Evolutionary conservation across 1,140 invertebrate genomes (phyloP).

Genomic region (Brachionus rotundiformis): DNA sequence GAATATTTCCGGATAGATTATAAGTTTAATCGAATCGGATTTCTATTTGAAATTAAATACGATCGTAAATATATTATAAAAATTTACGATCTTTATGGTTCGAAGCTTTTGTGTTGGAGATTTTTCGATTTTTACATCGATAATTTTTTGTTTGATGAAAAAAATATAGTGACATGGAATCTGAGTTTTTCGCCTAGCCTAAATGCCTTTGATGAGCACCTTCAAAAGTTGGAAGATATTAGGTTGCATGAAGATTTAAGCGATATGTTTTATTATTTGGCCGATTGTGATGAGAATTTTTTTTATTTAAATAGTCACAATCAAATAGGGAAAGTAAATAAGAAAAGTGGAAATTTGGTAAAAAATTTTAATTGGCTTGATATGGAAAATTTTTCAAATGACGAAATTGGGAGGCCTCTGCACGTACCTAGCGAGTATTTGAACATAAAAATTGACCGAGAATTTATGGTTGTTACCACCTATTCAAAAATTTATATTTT

Average conservation of each 20-base stretch:
- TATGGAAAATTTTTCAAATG: neutral
- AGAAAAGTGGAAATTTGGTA: neutral
- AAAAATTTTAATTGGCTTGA: neutral
- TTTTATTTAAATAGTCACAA: slow-evolving; percentile 11
- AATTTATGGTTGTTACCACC: slow-evolving; percentile 22
- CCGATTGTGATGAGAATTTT: neutral
- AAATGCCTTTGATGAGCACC: neutral
- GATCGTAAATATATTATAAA: neutral
- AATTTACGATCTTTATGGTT: neutral
- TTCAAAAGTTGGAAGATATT: neutral
- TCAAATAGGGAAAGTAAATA: slow-evolving; percentile 10
- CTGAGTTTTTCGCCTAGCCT: neutral
- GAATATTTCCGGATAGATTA: slow-evolving; percentile 1
- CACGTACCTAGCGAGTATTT: slow-evolving; percentile 14
- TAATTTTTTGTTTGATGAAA: neutral
- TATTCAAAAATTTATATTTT: slow-evolving; percentile 14
- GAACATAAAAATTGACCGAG: neutral
- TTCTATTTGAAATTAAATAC: slow-evolving; percentile 16
- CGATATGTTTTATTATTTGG: neutral
- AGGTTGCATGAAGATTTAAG: neutral
- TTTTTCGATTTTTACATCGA: neutral
- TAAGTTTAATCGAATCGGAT: neutral
- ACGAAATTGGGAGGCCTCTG: neutral
- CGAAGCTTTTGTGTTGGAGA: neutral
- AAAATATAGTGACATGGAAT: neutral